Conservation (phyloP, 92 coral and sea anemone genomes). For the Galaxea fascicularis region DNA sequence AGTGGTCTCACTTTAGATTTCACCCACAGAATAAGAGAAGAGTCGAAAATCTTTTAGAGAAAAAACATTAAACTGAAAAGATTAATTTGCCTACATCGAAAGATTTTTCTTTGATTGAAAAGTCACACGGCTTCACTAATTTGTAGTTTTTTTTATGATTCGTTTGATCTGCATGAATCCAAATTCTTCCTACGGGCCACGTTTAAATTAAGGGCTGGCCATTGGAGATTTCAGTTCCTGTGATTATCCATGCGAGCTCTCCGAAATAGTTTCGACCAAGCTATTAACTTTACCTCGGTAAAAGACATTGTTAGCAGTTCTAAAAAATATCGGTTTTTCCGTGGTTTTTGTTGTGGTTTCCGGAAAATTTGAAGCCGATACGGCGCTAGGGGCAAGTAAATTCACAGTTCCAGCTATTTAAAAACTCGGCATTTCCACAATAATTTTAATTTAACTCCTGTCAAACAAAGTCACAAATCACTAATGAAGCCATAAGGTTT, state of each 20-base stretch:
- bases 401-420: neutral
- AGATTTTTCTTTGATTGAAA: no score
- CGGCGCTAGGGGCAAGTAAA: neutral
- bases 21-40: no score
- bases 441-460: no score
- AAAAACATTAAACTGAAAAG: no score
- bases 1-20: neutral
- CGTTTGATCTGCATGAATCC: no score
- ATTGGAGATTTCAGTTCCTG: neutral
- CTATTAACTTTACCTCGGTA: neutral
- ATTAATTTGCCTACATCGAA: no score
- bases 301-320: no score
- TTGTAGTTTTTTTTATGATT: no score
- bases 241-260: neutral
- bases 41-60: no score
- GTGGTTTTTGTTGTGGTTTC: neutral
- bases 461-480: no score
- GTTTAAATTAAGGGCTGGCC: neutral
- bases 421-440: neutral
- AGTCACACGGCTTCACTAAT: no score
- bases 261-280: neutral
- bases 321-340: neutral
- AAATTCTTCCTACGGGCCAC: no score
- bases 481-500: neutral
- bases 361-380: neutral